Evolutionary conservation across 1,140 invertebrate genomes (phyloP).

Genomic region (Temnothorax curvispinosus): DNA sequence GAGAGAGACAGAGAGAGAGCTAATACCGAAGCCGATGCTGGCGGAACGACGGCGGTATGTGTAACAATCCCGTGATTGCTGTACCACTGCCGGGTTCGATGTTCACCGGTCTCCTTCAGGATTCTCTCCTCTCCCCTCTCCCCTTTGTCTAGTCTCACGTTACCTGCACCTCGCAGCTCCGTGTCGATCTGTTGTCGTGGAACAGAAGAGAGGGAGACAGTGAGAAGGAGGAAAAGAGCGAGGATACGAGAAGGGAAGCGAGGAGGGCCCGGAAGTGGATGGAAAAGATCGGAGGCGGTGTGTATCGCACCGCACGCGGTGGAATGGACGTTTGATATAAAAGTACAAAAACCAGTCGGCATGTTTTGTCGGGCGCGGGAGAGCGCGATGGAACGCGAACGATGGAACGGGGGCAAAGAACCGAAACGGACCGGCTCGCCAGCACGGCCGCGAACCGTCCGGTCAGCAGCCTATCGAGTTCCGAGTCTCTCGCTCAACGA

Average conservation of each 20-base stretch:
- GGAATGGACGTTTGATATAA: constrained; percentile 68
- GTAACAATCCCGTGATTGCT: constrained; percentile 79
- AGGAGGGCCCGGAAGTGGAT: constrained; percentile 18
- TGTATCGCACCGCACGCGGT: constrained; percentile 4
- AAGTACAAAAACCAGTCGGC: constrained; percentile 75
- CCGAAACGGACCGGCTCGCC: constrained; percentile 66
- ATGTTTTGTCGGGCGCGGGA: constrained; percentile 70
- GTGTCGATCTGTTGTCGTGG: constrained; percentile 21
- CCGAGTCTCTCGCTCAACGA: constrained; percentile 80
- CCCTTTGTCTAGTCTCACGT: constrained; percentile 31
- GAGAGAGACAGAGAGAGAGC: background rate
- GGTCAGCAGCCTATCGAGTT: constrained; percentile 71
- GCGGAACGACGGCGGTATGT: constrained; percentile 73
- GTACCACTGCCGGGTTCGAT: constrained; percentile 77
- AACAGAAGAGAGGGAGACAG: constrained; percentile 5
- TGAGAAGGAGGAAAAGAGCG: background rate
- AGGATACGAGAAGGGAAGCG: background rate
- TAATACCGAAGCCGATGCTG: constrained; percentile 54
- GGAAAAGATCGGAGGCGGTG: constrained; percentile 17
- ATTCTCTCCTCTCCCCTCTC: constrained; percentile 49
- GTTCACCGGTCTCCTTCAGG: constrained; percentile 65
- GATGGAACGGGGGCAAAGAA: constrained; percentile 70
- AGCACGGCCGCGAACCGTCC: constrained; percentile 50
- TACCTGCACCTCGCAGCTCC: background rate
- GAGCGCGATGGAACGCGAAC: constrained; percentile 68